Base-by-base conservation (phyloP, 37 sponge, comb jelly and placozoan species). In the Dysidea cf. avara region DNA sequence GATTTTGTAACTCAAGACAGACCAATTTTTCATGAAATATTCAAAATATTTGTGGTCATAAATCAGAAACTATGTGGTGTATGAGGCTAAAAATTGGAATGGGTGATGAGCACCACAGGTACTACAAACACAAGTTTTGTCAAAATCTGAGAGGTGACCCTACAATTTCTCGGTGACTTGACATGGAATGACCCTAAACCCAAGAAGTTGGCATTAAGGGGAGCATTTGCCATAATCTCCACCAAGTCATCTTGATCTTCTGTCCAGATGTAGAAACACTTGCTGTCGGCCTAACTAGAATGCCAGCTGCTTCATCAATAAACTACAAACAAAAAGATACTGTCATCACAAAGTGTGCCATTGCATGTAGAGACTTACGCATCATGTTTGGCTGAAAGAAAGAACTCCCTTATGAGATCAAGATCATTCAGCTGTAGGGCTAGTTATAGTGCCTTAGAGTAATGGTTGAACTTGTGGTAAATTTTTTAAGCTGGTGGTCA, bases 221-320 rank as follows among this genome's bases (percentile, higher is more conserved):
- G 92, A 17, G 80, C 86, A 71, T 97, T 97, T 46, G 87, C 74
- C 82, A 97, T 94, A 52, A 97, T 94, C 65, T 97, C 99, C 30
- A 55, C 72, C 64, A 94, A 77, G 36, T 83, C 92, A 2, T 91
- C 96, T 25, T 40, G 39, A 18, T 87, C 83, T 48, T 74, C 78
- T 24, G 2, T 93, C 92, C 61, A 97, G 70, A 34, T 93, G 86
- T 7, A 97, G 68, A 69, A 89, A 97, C 51, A 94, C 64, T 70
- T 97, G 99, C 75, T 97, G 99, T 56, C 95, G 58, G 7, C 92
- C 99, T 20, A 94, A 55, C 80, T 94, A 94, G 81, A 91, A 97
- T 43, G 92, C 89, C 51, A 97, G 83, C 85, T 97, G 99, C 84
- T 97, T 97, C 53, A 81, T 86, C 0, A 90, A 75, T 29, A 81